A percentile compares a stretch with the other conserved stretches of the same genome.
These are phyloP conservation scores for Chloropsis hardwickii DNA, from an alignment of 2,113 vertebrate species.

Conservation along the genomic window DNA sequence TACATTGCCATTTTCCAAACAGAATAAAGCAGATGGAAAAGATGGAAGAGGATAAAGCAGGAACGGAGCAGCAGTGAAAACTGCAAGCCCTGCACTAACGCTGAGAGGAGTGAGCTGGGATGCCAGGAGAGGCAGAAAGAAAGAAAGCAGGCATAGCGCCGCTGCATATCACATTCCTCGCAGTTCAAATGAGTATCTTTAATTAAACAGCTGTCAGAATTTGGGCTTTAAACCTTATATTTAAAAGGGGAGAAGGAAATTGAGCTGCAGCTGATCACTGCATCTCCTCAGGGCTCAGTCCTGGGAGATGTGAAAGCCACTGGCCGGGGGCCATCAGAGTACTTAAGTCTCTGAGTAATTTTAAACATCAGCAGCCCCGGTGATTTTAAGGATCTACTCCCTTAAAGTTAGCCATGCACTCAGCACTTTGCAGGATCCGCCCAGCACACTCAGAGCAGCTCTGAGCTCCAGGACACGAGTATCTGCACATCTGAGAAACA, in stretches of 20 bases:
- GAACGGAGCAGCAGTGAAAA: slow-evolving; percentile 47
- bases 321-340: not conserved
- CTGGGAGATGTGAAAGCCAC: slow-evolving; percentile 6
- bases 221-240: not conserved
- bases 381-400: slow-evolving; percentile 30
- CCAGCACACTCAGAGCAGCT: slow-evolving; percentile 1
- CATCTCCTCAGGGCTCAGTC: not conserved
- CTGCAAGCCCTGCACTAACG: slow-evolving; percentile 31
- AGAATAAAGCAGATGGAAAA: slow-evolving; percentile 72
- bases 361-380: slow-evolving; percentile 11
- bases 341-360: not conserved
- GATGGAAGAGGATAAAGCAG: slow-evolving; percentile 48
- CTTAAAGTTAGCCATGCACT: slow-evolving; percentile 50
- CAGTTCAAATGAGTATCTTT: not conserved
- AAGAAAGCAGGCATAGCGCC: not conserved
- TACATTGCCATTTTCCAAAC: slow-evolving; percentile 73
- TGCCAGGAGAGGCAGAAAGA: slow-evolving; percentile 6
- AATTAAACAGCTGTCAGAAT: slow-evolving; percentile 8
- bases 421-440: slow-evolving; percentile 40
- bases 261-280: not conserved
- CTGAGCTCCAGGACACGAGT: not conserved
- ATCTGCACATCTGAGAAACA: not conserved
- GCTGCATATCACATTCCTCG: not conserved
- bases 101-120: not conserved
- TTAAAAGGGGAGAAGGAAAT: not conserved